Evolutionary conservation across 2,113 vertebrate genomes (phyloP), one percentile per base, ranked within the genome.

Genomic region (Oncorhynchus tshawytscha): DNA sequence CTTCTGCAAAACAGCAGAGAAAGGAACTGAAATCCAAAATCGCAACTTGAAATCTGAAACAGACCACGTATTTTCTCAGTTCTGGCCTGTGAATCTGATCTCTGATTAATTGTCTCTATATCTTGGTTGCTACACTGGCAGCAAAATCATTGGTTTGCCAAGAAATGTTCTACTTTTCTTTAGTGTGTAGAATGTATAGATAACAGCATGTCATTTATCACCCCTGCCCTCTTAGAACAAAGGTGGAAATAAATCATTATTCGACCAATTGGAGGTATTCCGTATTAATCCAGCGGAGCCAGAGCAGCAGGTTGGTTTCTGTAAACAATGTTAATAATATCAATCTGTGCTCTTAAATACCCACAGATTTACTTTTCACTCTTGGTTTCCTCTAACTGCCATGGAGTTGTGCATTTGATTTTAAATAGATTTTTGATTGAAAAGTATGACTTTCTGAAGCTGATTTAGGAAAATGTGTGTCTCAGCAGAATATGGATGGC

Each of bases 231-330:
- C 39, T 34, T 54, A 91, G 86, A 84, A 71, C 78, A 78, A 89
- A 73, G 88, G 66, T 16, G 77, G 48, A 6, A 85, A 71, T 48
- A 88, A 82, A 74, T 45, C 87, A 5, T 73, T 92, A 74, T 90
- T 89, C 72, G 91, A 92, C 39, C 86, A 74, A 67, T 85, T 93
- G 83, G 89, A 93, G 0, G 91, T 91, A 2, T 80, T 88, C 2
- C 80, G 88, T 12, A 39, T 87, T 24, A 86, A 83, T 1, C 77
- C 75, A 15, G 9, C 45, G 5, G 34, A 67, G 1, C 22, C 81
- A 65, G 84, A 90, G n/a, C 4, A 34, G 18, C 69, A 88, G 86
- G 91, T 92, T 74, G 5, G 78, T 84, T 34, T 65, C 25, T 70
- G 12, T 70, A 16, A 54, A 29, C 16, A 54, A 72, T 71, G 49